Conservation (phyloP, 2,797 vertebrate genomes). For the Alexandromys oeconomus region DNA sequence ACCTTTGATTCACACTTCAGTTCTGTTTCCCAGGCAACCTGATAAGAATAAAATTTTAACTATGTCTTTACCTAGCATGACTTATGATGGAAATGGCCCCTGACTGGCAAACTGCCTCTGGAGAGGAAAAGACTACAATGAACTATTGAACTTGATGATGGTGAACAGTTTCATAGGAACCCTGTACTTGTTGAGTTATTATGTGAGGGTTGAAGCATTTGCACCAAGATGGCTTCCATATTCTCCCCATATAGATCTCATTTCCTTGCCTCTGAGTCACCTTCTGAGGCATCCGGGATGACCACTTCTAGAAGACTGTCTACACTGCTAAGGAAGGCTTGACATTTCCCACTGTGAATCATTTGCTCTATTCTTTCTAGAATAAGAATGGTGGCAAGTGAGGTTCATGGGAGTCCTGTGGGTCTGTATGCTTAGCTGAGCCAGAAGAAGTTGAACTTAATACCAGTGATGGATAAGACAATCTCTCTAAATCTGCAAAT, state of each 20-base stretch:
- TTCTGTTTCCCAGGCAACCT: slow-evolving; percentile 55
- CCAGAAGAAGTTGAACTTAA: slow-evolving; percentile 21
- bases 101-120: background rate
- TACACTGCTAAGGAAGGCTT: background rate
- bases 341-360: background rate
- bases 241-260: background rate
- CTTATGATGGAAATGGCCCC: slow-evolving; percentile 31
- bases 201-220: background rate
- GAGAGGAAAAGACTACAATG: background rate
- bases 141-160: background rate
- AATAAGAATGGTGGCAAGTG: background rate
- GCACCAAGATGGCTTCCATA: background rate
- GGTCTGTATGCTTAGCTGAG: background rate
- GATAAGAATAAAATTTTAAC: slow-evolving; percentile 33
- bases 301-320: background rate
- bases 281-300: background rate
- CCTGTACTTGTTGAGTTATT: background rate
- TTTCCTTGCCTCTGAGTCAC: background rate
- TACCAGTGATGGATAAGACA: background rate
- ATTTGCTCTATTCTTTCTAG: background rate
- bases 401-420: background rate
- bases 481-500: slow-evolving; percentile 28
- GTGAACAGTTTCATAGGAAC: background rate
- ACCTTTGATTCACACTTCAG: slow-evolving; percentile 44
- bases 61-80: slow-evolving; percentile 35